Percentiles rank a stretch among this genome's conserved stretches.
Evolutionary conservation across 2,888 invertebrate species (phyloP).

Genomic region (Clistopyga incitator): DNA sequence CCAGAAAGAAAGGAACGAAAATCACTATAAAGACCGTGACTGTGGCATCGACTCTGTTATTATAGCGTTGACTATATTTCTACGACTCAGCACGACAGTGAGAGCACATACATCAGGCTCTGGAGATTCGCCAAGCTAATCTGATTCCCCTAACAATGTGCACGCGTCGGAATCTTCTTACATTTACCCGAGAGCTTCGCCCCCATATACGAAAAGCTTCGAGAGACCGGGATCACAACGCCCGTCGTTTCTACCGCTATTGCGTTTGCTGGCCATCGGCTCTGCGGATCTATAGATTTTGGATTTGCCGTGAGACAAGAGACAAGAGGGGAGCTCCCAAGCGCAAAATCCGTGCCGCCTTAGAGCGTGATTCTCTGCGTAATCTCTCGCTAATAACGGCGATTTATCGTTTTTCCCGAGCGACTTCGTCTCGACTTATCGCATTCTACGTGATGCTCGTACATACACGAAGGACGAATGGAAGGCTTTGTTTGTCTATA

Average conservation of each 20-base stretch:
- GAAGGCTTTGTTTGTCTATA: slow-evolving; percentile 3
- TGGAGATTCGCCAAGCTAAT: slow-evolving; percentile 78
- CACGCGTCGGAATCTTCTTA: slow-evolving; percentile 84
- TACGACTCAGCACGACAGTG: slow-evolving; percentile 67
- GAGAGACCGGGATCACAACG: slow-evolving; percentile 53
- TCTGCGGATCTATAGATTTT: slow-evolving; percentile 81
- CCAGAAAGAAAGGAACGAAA: background rate
- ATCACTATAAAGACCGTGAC: background rate
- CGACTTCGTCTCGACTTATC: slow-evolving; percentile 72
- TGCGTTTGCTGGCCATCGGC: slow-evolving; percentile 59
- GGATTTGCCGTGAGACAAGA: slow-evolving; percentile 75
- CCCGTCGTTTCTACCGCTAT: slow-evolving; percentile 52
- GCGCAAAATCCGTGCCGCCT: slow-evolving; percentile 51
- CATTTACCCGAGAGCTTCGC: slow-evolving; percentile 72
- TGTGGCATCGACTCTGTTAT: background rate
- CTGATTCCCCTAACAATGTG: slow-evolving; percentile 84
- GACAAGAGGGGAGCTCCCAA: slow-evolving; percentile 22
- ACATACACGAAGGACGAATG: slow-evolving; percentile 13
- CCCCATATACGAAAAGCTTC: slow-evolving; percentile 52
- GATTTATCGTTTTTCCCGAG: slow-evolving; percentile 81
- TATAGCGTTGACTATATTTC: slow-evolving; percentile 16
- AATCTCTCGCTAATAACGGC: slow-evolving; percentile 84
- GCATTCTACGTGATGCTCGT: slow-evolving; percentile 47
- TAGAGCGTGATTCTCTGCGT: slow-evolving; percentile 75
- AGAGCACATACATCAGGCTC: slow-evolving; percentile 83